A percentile compares a stretch with the other conserved stretches of the same genome.
Evolutionary conservation across 2,797 vertebrate species (phyloP).

Genomic region (Spea hammondii): DNA sequence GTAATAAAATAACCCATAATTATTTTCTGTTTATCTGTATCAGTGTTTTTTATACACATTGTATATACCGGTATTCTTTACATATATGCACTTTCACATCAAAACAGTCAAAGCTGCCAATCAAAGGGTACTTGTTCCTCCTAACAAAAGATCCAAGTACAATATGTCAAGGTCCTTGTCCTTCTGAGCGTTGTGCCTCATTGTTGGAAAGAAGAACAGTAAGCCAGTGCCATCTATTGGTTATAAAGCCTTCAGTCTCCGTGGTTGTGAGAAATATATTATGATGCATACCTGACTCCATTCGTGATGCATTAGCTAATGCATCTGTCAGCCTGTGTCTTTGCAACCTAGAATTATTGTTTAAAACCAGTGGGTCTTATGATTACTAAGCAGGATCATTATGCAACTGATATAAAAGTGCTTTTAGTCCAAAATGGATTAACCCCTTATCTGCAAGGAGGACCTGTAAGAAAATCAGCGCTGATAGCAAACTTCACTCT

Average conservation of each 20-base stretch:
- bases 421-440: neutral
- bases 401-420: constrained; percentile 1
- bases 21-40: too few relatives aligned
- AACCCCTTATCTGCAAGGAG: neutral
- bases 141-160: constrained; percentile 42
- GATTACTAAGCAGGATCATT: constrained; percentile 15
- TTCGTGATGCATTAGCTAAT: constrained; percentile 40
- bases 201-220: constrained; percentile 27
- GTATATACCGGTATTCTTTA: too few relatives aligned
- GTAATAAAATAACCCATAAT: too few relatives aligned
- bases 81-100: neutral
- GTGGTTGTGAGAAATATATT: constrained; percentile 8
- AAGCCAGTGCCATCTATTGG: constrained; percentile 48
- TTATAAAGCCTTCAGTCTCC: constrained; percentile 18
- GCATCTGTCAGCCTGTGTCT: constrained; percentile 23
- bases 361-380: neutral
- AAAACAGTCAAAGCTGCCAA: neutral
- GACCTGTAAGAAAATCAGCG: neutral
- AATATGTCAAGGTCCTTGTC: constrained; percentile 40
- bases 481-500: too few relatives aligned
- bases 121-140: neutral
- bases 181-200: constrained; percentile 10
- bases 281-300: constrained; percentile 14
- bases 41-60: too few relatives aligned
- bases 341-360: constrained; percentile 33